Conservation (phyloP, 2,797 vertebrate species). For the Poliocrania exsul region DNA sequence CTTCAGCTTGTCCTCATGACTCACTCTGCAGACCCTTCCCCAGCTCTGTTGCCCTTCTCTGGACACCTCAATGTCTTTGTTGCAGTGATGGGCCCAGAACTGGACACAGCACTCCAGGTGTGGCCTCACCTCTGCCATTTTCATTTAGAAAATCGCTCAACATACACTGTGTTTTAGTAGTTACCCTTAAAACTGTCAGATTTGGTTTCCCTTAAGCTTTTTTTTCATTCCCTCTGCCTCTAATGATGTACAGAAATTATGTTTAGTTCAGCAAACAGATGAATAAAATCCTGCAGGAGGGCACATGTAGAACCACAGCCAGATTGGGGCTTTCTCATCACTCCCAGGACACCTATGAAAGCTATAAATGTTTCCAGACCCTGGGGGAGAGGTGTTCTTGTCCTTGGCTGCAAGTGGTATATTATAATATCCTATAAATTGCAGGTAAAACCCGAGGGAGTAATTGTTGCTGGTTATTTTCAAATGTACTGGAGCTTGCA, state of each 20-base stretch:
- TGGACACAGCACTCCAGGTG: neutral
- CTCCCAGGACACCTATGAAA: neutral
- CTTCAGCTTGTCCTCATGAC: neutral
- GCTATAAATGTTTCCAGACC: neutral
- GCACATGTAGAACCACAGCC: neutral
- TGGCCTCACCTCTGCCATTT: neutral
- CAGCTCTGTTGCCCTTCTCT: neutral
- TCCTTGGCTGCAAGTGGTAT: neutral
- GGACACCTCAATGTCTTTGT: neutral
- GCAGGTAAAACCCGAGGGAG: neutral
- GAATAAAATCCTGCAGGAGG: neutral
- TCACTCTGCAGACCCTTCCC: neutral
- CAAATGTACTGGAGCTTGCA: neutral
- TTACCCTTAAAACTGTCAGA: neutral
- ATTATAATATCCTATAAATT: neutral
- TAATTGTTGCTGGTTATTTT: neutral
- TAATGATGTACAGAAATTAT: neutral
- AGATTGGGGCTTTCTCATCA: neutral
- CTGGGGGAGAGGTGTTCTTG: neutral
- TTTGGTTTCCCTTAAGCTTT: neutral
- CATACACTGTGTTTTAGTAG: neutral
- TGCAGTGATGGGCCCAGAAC: neutral
- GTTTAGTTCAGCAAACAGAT: neutral
- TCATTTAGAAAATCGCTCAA: neutral
- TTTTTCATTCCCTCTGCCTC: accelerated